Evolutionary conservation across 2,113 vertebrate species (phyloP).

Genomic region (Hoplias malabaricus): DNA sequence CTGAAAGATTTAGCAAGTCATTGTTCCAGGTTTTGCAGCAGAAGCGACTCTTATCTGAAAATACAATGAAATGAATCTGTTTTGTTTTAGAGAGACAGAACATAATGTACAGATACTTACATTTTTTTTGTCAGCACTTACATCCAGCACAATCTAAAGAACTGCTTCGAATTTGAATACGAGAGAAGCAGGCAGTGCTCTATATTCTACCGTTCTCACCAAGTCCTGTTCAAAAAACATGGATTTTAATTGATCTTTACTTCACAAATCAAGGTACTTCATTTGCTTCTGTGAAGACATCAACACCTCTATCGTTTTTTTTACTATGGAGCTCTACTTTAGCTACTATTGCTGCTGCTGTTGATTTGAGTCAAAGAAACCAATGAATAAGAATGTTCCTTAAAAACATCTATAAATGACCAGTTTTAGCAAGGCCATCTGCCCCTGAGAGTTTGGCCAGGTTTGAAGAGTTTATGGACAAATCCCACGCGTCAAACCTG

Average conservation of each 20-base stretch:
- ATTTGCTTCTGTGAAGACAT: neutral
- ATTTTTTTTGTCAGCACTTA: neutral
- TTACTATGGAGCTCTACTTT: neutral
- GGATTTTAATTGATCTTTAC: neutral
- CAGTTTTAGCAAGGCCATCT: slow-evolving; percentile 6
- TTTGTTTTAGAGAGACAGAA: neutral
- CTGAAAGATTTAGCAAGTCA: neutral
- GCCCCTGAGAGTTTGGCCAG: slow-evolving; percentile 1
- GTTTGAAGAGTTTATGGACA: slow-evolving; percentile 48
- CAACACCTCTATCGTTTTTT: neutral
- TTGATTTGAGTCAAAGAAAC: neutral
- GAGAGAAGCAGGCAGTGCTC: neutral
- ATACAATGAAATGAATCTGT: neutral
- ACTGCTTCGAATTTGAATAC: neutral
- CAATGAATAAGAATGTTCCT: neutral
- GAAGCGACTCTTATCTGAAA: neutral
- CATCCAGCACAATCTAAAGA: neutral
- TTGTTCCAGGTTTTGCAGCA: neutral
- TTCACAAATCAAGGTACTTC: neutral
- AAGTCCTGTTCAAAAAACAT: neutral
- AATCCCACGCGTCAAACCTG: slow-evolving; percentile 37
- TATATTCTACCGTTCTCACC: neutral
- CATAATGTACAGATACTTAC: neutral
- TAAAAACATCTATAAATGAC: neutral
- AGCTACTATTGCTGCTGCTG: neutral